Evolutionary conservation across 2,797 vertebrate species (phyloP), one percentile per base, ranked within the genome.

Genomic region (Hypotaenidia philippensis): DNA sequence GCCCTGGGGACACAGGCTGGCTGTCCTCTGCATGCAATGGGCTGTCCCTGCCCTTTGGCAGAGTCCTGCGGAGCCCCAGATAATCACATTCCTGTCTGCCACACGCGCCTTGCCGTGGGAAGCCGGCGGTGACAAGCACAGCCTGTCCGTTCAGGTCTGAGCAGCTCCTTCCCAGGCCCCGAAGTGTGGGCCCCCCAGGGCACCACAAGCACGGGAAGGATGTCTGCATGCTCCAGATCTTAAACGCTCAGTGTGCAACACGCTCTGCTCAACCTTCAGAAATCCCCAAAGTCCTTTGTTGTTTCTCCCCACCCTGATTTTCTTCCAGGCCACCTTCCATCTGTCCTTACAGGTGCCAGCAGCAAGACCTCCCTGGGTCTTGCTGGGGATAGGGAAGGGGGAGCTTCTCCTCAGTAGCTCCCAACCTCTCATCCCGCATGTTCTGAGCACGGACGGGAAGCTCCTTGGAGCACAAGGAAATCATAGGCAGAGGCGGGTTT

Each of bases 131-230:
- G 93, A 93, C 95, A 93, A 91, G 87, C 76, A 32, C 94, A 89
- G 94, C 59, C 95, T 96, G 95, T 77, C 19, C 11, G 26, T 66
- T 52, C 66, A 78, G 89, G 52, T 88, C 7, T n/a, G 90, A 93
- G 90, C 94, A 96, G 92, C 89, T 95, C 91, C 93, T 94, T 81
- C 95, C 79, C 94, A 96, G 56, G 69, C 82, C 45, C 45, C 69
- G 84, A 71, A 4, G 31, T 26, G 75, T 34, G 38, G 76, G 65
- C 94, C 93, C 83, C 50, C 63, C 36, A 36, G 22, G 94, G 94
- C 92, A 53, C 21, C 49, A 45, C 17, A 26, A 90, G 81, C 86
- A 56, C n/a, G 52, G 47, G 29, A 78, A 82, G 44, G 44, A 74
- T 15, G 47, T 38, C 66, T 19, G 38, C 83, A 72, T 86, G 11